These are phyloP conservation scores for Drosophila punjabiensis DNA, from an alignment of 1,140 invertebrate species.

Conservation along the genomic window DNA sequence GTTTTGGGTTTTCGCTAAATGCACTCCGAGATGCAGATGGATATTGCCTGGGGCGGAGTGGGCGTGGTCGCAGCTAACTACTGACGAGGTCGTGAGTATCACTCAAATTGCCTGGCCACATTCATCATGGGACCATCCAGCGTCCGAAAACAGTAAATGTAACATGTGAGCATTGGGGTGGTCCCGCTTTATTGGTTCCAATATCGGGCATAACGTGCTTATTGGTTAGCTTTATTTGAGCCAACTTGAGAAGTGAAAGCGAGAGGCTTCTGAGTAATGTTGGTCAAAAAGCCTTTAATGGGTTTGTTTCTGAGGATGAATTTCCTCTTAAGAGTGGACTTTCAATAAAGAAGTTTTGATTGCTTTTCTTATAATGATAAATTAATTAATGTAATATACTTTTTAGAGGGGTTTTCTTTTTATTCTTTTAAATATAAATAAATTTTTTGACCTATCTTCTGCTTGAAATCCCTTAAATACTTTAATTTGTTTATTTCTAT, in stretches of 20 bases:
- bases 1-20: slow-evolving; percentile 35
- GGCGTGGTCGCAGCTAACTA: slow-evolving; percentile 65
- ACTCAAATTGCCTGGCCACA: slow-evolving; percentile 64
- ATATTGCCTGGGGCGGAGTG: slow-evolving; percentile 50
- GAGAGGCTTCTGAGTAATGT: slow-evolving; percentile 4
- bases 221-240: neutral
- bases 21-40: slow-evolving; percentile 60
- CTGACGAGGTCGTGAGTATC: slow-evolving; percentile 75
- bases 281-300: neutral
- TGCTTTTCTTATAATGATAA: neutral
- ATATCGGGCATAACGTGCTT: neutral
- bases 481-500: neutral
- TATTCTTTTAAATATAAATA: neutral
- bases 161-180: slow-evolving; percentile 52
- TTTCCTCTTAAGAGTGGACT: neutral
- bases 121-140: slow-evolving; percentile 49
- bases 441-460: neutral
- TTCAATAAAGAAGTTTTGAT: neutral
- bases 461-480: neutral
- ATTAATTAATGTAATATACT: neutral
- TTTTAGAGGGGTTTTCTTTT: neutral
- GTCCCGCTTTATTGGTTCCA: slow-evolving; percentile 7
- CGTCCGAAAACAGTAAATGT: slow-evolving; percentile 47
- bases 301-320: neutral
- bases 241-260: slow-evolving; percentile 22